phyloP scores from a whole-genome alignment of 2,888 invertebrate genomes.

The Ophraella communa region DNA sequence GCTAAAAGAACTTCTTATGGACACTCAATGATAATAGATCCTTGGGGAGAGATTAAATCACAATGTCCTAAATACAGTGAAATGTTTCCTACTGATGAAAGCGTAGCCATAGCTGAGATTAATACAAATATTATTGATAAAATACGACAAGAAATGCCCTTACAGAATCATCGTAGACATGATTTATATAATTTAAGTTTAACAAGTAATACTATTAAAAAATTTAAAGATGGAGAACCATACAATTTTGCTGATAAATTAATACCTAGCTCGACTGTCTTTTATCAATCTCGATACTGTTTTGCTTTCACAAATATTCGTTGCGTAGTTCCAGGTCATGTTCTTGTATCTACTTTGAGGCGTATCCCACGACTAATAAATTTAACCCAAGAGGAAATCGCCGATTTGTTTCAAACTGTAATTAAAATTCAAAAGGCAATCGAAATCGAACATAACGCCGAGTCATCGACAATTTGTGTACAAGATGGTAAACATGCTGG shows the following conservation, averaged over 20 bases:
- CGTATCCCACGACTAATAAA: constrained; percentile 69
- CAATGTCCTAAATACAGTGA: constrained; percentile 70
- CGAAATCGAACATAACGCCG: constrained; percentile 70
- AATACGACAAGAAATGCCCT: constrained; percentile 85
- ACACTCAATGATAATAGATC: constrained; percentile 87
- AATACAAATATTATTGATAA: constrained; percentile 66
- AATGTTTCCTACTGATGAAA: constrained; percentile 51
- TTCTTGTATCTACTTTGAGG: constrained; percentile 77
- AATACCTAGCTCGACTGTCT: constrained; percentile 69
- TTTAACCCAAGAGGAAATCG: constrained; percentile 71
- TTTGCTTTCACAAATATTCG: constrained; percentile 91
- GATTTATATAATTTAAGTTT: constrained; percentile 64
- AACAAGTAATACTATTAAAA: constrained; percentile 37
- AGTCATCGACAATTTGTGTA: constrained; percentile 78
- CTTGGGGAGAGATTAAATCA: constrained; percentile 88
- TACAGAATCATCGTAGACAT: constrained; percentile 79
- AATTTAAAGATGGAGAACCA: constrained; percentile 46
- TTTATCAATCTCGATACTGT: constrained; percentile 72
- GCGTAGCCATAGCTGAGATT: constrained; percentile 74
- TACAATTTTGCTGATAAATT: constrained; percentile 67
- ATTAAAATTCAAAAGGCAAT: constrained; percentile 71
- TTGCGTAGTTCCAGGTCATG: constrained; percentile 83
- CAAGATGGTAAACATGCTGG: constrained; percentile 91
- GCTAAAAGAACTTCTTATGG: constrained; percentile 87
- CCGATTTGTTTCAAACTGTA: constrained; percentile 75